Evolutionary conservation across 2,797 vertebrate species (phyloP).

Genomic region (Neopelma chrysocephalum): DNA sequence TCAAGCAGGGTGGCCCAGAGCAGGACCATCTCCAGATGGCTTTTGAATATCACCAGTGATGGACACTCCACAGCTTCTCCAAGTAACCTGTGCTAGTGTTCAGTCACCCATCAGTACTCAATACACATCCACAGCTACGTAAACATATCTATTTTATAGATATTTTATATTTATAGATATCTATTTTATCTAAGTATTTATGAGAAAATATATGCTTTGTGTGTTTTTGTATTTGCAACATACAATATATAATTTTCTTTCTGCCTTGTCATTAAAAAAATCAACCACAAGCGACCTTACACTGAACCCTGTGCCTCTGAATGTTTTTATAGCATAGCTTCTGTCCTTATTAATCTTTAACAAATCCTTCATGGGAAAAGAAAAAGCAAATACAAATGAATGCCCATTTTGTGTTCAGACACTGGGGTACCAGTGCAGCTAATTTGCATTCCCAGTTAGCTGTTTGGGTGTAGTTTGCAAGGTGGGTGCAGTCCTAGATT

Average conservation of each 20-base stretch:
- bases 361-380: background rate
- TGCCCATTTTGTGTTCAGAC: background rate
- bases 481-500: background rate
- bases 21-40: background rate
- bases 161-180: background rate
- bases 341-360: background rate
- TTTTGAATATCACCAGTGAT: background rate
- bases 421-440: background rate
- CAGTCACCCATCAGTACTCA: background rate
- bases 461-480: background rate
- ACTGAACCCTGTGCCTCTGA: background rate
- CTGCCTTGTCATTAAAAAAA: background rate
- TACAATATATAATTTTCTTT: background rate
- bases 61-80: background rate
- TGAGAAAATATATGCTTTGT: background rate
- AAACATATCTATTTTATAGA: background rate
- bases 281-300: background rate
- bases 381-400: background rate
- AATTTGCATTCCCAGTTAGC: background rate
- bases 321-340: background rate
- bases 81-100: background rate
- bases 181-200: background rate
- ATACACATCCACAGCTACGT: rapidly evolving
- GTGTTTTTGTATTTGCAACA: background rate
- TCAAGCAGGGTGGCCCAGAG: background rate